Percentiles rank a stretch among this genome's conserved stretches.
Evolutionary conservation across 2,797 vertebrate species (phyloP).

Genomic region (Cyclura pinguis): DNA sequence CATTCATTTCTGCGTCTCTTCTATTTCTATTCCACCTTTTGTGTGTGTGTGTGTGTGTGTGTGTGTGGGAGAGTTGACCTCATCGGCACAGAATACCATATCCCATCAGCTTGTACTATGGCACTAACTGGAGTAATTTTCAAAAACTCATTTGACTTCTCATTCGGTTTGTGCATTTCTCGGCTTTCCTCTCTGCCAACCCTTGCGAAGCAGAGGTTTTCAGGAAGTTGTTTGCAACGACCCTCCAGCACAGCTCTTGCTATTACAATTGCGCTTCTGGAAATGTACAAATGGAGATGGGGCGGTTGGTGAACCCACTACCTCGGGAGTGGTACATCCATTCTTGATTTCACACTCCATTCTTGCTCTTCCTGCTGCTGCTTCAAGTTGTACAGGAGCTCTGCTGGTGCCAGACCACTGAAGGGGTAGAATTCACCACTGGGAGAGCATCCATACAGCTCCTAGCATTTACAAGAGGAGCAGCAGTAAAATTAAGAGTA

Average conservation of each 20-base stretch:
- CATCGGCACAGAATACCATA: too few species aligned
- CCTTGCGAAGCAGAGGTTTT: not conserved
- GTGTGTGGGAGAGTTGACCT: not conserved
- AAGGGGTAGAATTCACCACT: too few species aligned
- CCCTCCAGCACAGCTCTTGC: too few species aligned
- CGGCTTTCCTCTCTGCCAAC: not conserved
- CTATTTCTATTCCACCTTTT: not conserved
- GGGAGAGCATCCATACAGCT: too few species aligned
- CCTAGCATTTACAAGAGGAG: too few species aligned
- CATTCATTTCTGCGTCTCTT: not conserved
- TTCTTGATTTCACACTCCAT: too few species aligned
- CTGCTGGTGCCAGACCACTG: too few species aligned
- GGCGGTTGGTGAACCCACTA: too few species aligned
- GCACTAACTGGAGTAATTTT: constrained; percentile 8
- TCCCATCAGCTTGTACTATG: not conserved
- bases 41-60: not conserved
- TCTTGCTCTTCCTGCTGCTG: too few species aligned
- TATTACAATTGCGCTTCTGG: not conserved
- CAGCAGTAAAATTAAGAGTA: too few species aligned
- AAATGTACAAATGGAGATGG: not conserved
- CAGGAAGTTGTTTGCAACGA: not conserved
- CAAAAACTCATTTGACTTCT: not conserved
- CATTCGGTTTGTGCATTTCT: not conserved
- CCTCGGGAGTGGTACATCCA: too few species aligned
- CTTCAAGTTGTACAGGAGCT: too few species aligned